Conservation (phyloP, 64 coral and sea anemone species). For the Actinia equina region DNA sequence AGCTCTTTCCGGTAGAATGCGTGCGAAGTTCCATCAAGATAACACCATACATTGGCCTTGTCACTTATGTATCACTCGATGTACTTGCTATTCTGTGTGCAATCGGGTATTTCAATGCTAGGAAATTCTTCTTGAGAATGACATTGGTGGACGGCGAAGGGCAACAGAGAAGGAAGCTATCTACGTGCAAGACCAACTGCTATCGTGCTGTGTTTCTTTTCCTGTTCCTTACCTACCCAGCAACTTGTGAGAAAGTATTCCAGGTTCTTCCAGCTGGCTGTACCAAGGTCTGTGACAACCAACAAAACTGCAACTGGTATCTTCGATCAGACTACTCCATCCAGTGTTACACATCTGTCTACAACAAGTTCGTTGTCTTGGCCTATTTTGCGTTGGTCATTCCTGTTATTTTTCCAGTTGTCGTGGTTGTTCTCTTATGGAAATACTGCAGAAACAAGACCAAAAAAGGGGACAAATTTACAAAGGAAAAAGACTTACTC, state of each 20-base stretch:
- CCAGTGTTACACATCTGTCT: background rate
- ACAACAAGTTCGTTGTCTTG: slow-evolving; percentile 13
- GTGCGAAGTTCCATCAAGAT: background rate
- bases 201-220: slow-evolving; percentile 22
- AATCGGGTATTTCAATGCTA: too few species aligned
- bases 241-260: slow-evolving; percentile 11
- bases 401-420: slow-evolving; percentile 14
- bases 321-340: background rate
- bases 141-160: background rate
- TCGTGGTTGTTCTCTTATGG: slow-evolving; percentile 3
- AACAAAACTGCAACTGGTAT: background rate
- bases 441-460: slow-evolving; percentile 6
- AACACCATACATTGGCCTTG: background rate
- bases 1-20: slow-evolving; percentile 9
- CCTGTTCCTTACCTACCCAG: slow-evolving; percentile 17
- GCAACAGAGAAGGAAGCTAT: background rate
- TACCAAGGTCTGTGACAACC: slow-evolving; percentile 14
- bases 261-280: slow-evolving; percentile 7
- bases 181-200: slow-evolving; percentile 1
- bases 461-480: background rate
- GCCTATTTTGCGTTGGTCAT: background rate
- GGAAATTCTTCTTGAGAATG: background rate
- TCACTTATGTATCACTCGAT: too few species aligned
- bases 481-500: background rate
- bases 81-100: too few species aligned